Evolutionary conservation across 35 echinoderm and acorn worm genomes (phyloP), one percentile per base, ranked within the genome.

Genomic region (Hemicentrotus pulcherrimus): DNA sequence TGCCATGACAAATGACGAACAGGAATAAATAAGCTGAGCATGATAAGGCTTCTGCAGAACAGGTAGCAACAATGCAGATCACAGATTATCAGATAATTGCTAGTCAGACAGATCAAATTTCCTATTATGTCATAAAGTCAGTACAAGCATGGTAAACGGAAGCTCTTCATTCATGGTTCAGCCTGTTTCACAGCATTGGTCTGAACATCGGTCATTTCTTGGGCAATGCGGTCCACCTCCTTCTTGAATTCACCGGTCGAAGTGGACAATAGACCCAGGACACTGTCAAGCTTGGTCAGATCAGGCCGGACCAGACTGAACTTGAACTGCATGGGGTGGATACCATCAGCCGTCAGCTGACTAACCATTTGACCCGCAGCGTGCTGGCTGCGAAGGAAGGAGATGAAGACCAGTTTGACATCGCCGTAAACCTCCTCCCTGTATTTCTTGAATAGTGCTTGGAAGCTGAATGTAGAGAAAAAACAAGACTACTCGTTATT

Each of bases 321-420:
- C 61, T 91, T 96, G 87, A 99, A 99, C 90, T 97, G 96, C 78
- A 97, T 47, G 13, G 94, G 94, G 18, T 86, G 31, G 46, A 97
- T 95, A 16, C 97, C 97, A 22, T 96, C 65, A 19, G 28, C 35
- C n/a, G 91, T 22, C 18, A 99, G 87, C 47, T 95, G 31, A 32
- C 31, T 86, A 18, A 97, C 97, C 97, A 97, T 97, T 28, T 97
- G 88, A 65, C 97, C 97, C 9, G 32, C 58, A 85, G 47, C 32
- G 41, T 96, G 96, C 95, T 99, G 97, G 70, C 46, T 31, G 32
- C 32, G 46, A 5, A 99, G 97, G 95, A 99, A 99, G 4, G 98
- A 99, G 58, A 99, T 94, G 94, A 99, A 99, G 86, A 99, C 98
- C 46, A 99, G 97, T 41, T 96, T 94, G 32, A 96, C 98, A 31